Evolutionary conservation across 2,888 invertebrate genomes (phyloP).

Genomic region (Argyresthia goedartella): DNA sequence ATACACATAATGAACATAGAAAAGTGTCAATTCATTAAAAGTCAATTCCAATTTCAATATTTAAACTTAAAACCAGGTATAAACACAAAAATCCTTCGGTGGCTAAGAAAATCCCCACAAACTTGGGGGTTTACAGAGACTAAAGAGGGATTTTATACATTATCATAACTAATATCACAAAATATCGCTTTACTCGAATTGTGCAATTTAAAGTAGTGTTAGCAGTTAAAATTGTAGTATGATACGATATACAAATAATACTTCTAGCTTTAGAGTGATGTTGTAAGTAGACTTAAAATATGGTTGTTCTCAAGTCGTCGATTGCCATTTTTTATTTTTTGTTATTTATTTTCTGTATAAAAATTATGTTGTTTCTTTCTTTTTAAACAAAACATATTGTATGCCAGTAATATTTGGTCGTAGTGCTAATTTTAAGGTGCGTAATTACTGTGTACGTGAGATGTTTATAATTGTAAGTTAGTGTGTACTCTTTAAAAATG

Average conservation of each 20-base stretch:
- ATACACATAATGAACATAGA: neutral
- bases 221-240: conserved; percentile 39
- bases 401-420: conserved; percentile 61
- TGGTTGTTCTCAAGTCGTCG: conserved; percentile 25
- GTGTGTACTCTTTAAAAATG: conserved; percentile 54
- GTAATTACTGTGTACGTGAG: conserved; percentile 44
- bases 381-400: conserved; percentile 33
- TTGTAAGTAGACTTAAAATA: conserved; percentile 26
- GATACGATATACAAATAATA: conserved; percentile 38
- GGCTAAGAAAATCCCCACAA: too few relatives aligned
- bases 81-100: too few relatives aligned
- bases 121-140: too few relatives aligned
- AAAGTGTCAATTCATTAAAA: neutral
- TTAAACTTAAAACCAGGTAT: too few relatives aligned
- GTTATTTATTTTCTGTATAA: conserved; percentile 65
- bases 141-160: too few relatives aligned
- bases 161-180: conserved; percentile 6
- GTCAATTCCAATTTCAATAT: neutral
- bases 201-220: conserved; percentile 64
- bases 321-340: conserved; percentile 50
- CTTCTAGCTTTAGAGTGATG: conserved; percentile 15
- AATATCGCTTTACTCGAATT: conserved; percentile 63
- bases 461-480: conserved; percentile 43
- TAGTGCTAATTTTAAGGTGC: conserved; percentile 34
- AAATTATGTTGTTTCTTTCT: conserved; percentile 39